A percentile compares a stretch with the other conserved stretches of the same genome.
phyloP scores from a whole-genome alignment of 2,113 vertebrate genomes.

The Microcebus griseorufus region DNA sequence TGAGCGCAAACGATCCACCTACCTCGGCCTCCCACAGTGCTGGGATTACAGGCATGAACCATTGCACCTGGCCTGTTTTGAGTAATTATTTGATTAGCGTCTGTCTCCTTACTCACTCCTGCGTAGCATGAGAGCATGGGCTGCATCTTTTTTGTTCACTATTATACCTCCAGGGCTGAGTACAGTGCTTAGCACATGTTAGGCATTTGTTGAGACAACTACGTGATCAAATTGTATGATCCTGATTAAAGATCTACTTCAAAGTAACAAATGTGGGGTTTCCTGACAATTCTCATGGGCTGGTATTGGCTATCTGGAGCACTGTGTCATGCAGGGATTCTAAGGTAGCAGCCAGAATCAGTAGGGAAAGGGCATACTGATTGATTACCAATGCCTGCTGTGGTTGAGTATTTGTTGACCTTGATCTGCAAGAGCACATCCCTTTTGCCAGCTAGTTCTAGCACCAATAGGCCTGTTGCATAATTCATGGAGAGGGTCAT shows the following conservation, averaged over 20 bases:
- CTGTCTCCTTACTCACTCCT: background rate
- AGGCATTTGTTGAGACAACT: background rate
- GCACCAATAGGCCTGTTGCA: background rate
- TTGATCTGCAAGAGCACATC: background rate
- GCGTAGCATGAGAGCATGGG: background rate
- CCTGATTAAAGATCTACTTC: background rate
- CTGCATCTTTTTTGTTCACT: background rate
- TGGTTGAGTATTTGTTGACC: constrained; percentile 2
- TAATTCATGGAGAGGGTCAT: background rate
- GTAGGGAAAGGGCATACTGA: background rate
- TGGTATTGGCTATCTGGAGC: background rate
- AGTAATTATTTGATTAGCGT: background rate
- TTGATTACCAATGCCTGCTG: background rate
- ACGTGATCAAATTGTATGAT: background rate
- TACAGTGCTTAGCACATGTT: background rate
- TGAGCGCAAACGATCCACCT: too few relatives aligned
- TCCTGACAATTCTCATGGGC: background rate
- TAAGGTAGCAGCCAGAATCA: background rate
- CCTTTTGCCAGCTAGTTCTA: constrained; percentile 1
- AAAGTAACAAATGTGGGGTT: background rate
- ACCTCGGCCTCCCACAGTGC: too few relatives aligned
- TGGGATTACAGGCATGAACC: too few relatives aligned
- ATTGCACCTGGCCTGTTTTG: background rate
- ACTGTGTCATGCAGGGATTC: background rate
- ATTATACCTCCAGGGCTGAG: background rate